phyloP scores from a whole-genome alignment of 64 coral and sea anemone genomes.

The Montipora efflorescens region DNA sequence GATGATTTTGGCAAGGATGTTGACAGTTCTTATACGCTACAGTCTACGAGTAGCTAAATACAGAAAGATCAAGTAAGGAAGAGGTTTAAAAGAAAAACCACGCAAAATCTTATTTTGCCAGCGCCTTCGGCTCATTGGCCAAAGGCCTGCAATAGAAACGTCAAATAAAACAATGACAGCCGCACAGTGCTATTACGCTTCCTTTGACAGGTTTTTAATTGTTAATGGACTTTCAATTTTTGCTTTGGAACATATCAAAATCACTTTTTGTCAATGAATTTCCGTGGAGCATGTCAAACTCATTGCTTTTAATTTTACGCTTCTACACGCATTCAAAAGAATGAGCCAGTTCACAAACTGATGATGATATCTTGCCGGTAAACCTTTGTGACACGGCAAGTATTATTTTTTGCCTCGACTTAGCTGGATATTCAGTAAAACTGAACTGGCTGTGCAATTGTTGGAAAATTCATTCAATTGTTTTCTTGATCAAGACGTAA shows the following conservation, averaged over 20 bases:
- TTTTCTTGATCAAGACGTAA: too few species aligned
- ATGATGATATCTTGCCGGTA: too few species aligned
- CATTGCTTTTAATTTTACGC: too few species aligned
- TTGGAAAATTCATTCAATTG: too few species aligned
- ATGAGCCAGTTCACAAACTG: too few species aligned
- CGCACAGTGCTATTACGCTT: conserved; percentile 26
- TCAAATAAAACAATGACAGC: conserved; percentile 57
- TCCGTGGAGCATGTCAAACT: neutral
- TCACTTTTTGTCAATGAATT: neutral
- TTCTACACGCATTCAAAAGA: too few species aligned
- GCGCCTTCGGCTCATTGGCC: conserved; percentile 17
- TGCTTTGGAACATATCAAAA: neutral
- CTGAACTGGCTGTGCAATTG: too few species aligned
- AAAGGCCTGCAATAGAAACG: neutral
- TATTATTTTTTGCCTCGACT: too few species aligned
- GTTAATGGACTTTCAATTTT: conserved; percentile 34
- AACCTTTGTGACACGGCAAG: too few species aligned
- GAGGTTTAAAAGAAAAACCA: neutral
- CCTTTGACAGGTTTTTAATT: conserved; percentile 31
- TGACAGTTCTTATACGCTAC: neutral
- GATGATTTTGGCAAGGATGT: neutral
- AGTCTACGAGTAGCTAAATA: neutral
- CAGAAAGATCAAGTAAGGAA: neutral
- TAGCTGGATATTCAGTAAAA: too few species aligned
- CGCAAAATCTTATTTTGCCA: neutral